Base-by-base conservation (phyloP, 2,113 vertebrate species). In the Taurulus bubalis region DNA sequence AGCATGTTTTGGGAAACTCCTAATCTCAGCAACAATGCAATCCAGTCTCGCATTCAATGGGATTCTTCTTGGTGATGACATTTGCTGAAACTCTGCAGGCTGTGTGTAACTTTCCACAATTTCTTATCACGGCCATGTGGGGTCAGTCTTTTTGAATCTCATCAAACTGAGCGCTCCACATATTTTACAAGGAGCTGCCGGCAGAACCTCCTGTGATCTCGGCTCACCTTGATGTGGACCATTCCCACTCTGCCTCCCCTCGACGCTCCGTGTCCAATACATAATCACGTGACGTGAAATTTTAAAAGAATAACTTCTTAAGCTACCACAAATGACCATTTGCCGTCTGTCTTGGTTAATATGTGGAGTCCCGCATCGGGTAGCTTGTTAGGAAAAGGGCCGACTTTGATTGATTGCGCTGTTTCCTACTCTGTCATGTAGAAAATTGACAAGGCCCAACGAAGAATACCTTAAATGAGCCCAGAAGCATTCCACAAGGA, bases 321-420 rank as follows among this genome's bases (percentile, higher is more conserved):
- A 83, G 77, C 76, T 68, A 62, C 72, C 63, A 64, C 87, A 89
- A 87, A 93, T 93, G 75, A 89, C 80, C 85, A 84, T 93, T 92
- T 90, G 71, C 87, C 26, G 22, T 86, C 81, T 86, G 89, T 89
- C 86, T 80, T n/a, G 53, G 75, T 93, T 90, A 92, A 92, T 91
- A 82, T 69, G 85, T 40, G 2, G 58, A 80, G 71, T 88, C 68
- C 32, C 2, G 6, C 74, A 84, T 88, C 87, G 65, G 83, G 88
- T 81, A 79, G 88, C 79, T 90, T 86, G 83, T 90, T 91, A 92
- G 91, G 90, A 86, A 89, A 89, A 40, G 70, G 63, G 72, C 64
- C 62, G 92, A 94, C 94, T 92, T 92, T 96, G 94, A 95, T 94
- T 94, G 94, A 96, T 95, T 90, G 91, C 62, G 34, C 64, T 51